Base-by-base conservation (phyloP, 1,140 invertebrate genomes). In the Apis cerana region DNA sequence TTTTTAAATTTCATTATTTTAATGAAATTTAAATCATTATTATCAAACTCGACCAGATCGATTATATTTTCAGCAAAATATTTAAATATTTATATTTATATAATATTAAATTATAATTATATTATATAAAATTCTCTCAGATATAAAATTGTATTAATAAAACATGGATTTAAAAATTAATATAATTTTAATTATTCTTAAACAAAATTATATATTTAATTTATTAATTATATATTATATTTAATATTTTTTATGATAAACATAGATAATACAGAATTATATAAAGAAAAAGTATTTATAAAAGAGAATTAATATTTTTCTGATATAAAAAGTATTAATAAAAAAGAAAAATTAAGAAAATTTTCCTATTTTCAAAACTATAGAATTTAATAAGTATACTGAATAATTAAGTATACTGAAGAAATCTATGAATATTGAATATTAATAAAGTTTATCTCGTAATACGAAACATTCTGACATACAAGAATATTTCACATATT, bases 151-250 rank as follows among this genome's bases (percentile, higher is more conserved):
- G 19, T 12, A 27, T 75, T 50, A 13, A 17, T 23, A 77, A 56
- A 67, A 65, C 1, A n/a, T 52, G 54, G 21, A 8, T 69, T 62
- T 48, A 3, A 52, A 61, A 62, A 76, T 59, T 83, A 58, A 80
- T 17, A 50, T 48, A 61, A 67, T 50, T 75, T 27, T 77, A 85
- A 72, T 83, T 54, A 58, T 62, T 79, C 64, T 64, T 78, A 13
- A 75, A 65, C 64, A 69, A 59, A 65, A 77, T 85, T 64, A 82
- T 74, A 67, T 85, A 33, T 78, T 69, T 21, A 61, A 62, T 89
- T 80, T 89, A 77, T 89, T 74, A 89, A 87, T 68, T 87, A 89
- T 71, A 83, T 21, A 80, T 89, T 85, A 86, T 72, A 84, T 84
- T 33, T 33, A 33, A 80, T 89, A 43, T 43, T 43, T 43, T 80